A percentile compares a stretch with the other conserved stretches of the same genome.
phyloP scores from a whole-genome alignment of 2,888 invertebrate species.

The Ryuthela nishihirai region DNA sequence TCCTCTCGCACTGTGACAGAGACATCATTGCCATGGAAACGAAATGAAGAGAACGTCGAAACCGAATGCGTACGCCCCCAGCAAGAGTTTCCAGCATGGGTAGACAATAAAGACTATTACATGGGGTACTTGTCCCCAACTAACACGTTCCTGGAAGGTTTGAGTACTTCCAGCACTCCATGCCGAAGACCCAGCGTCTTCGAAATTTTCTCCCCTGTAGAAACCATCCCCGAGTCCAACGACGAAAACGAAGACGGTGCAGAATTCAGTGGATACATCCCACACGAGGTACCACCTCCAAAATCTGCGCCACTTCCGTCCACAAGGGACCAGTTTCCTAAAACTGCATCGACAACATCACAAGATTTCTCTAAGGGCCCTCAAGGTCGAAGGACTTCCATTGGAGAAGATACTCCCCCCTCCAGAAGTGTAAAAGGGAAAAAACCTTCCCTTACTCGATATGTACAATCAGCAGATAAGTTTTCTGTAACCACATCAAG shows the following conservation, averaged over 20 bases:
- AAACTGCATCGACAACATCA: neutral
- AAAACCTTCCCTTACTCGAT: no score
- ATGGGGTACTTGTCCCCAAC: constrained; percentile 81
- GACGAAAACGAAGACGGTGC: constrained; percentile 18
- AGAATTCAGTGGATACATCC: constrained; percentile 12
- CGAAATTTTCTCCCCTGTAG: neutral
- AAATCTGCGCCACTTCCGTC: no score
- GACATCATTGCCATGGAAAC: constrained; percentile 88
- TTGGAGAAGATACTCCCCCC: constrained; percentile 5
- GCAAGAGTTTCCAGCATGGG: constrained; percentile 92
- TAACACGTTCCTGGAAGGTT: constrained; percentile 70
- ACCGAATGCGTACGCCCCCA: constrained; percentile 66
- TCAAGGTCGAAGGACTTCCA: neutral
- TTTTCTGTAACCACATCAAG: constrained; percentile 8
- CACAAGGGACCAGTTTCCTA: no score
- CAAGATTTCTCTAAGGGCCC: neutral
- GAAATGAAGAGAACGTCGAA: constrained; percentile 55
- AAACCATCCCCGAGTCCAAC: constrained; percentile 2
- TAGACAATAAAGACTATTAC: constrained; percentile 88
- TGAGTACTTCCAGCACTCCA: no score
- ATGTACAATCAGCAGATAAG: constrained; percentile 9
- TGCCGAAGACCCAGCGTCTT: neutral
- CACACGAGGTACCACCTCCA: no score
- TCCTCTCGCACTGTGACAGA: constrained; percentile 81
- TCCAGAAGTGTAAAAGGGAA: no score